Conservation (phyloP, 2,113 vertebrate genomes). For the Serinus canaria region DNA sequence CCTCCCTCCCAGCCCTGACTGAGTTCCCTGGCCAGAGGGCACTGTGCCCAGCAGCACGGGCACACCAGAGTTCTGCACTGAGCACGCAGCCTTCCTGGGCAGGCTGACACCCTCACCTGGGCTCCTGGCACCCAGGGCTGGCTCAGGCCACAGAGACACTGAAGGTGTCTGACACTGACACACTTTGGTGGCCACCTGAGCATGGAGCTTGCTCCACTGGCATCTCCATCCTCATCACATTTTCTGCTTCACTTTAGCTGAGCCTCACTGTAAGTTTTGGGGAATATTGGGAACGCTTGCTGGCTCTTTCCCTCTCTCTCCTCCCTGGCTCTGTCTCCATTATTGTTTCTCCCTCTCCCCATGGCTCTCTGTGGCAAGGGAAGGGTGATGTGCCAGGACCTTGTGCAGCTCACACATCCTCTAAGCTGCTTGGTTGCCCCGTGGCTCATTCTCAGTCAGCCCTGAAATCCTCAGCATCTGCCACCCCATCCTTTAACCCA, state of each 20-base stretch:
- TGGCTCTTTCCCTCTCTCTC: background rate
- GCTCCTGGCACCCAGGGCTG: background rate
- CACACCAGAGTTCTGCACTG: background rate
- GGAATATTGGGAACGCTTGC: background rate
- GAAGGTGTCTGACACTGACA: background rate
- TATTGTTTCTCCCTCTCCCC: background rate
- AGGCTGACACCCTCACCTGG: background rate
- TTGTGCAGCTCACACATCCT: background rate
- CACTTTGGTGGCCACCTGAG: rapidly evolving
- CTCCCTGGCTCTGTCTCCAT: background rate
- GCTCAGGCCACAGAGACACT: too few species aligned
- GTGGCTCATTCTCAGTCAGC: background rate
- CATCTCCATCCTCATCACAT: background rate
- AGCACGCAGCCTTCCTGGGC: background rate
- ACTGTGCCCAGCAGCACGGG: rapidly evolving
- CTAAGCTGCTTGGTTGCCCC: background rate
- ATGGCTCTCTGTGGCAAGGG: rapidly evolving
- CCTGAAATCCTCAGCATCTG: background rate
- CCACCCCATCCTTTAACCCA: background rate
- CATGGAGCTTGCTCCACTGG: rapidly evolving
- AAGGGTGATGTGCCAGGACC: background rate
- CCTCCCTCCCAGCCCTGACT: background rate
- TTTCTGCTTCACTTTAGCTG: background rate
- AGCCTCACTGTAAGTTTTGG: background rate
- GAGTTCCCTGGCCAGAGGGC: background rate